A percentile compares a stretch with the other conserved stretches of the same genome.
These are phyloP conservation scores for Celastrina argiolus DNA, from an alignment of 2,888 invertebrate species.

Conservation along the genomic window DNA sequence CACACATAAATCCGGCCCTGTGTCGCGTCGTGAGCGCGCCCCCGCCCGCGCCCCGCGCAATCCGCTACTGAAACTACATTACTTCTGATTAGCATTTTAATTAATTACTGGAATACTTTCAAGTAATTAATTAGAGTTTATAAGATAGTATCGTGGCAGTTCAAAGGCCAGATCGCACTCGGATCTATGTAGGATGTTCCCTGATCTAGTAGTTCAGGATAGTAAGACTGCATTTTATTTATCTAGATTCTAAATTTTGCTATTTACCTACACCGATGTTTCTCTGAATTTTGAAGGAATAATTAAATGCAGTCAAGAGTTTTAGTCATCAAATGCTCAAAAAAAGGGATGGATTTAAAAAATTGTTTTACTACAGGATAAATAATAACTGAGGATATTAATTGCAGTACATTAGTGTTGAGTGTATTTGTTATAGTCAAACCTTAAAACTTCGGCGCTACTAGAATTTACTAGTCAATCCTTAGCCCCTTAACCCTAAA, in stretches of 20 bases:
- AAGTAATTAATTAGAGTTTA: slow-evolving; percentile 21
- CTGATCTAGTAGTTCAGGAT: slow-evolving; percentile 6
- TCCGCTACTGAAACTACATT: slow-evolving; percentile 21
- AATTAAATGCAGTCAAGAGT: too few relatives aligned
- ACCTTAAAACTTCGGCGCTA: too few relatives aligned
- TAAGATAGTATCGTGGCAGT: slow-evolving; percentile 16
- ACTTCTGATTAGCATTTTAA: slow-evolving; percentile 25
- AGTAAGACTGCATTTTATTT: neutral
- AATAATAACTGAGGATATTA: neutral
- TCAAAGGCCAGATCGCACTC: slow-evolving; percentile 19
- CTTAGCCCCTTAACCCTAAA: too few relatives aligned
- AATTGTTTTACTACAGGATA: too few relatives aligned
- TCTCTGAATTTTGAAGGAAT: neutral
- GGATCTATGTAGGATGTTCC: slow-evolving; percentile 16
- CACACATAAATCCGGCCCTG: slow-evolving; percentile 62
- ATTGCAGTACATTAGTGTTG: neutral
- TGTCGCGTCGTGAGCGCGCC: slow-evolving; percentile 58
- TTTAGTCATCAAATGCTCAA: too few relatives aligned
- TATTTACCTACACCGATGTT: neutral
- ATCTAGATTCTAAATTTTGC: neutral
- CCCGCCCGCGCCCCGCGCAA: slow-evolving; percentile 36
- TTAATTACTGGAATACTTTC: slow-evolving; percentile 25
- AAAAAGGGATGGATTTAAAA: too few relatives aligned
- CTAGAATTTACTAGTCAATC: too few relatives aligned
- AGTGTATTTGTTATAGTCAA: too few relatives aligned